A percentile compares a stretch with the other conserved stretches of the same genome.
Conservation (phyloP, 2,113 vertebrate species). For the Turnix velox region DNA sequence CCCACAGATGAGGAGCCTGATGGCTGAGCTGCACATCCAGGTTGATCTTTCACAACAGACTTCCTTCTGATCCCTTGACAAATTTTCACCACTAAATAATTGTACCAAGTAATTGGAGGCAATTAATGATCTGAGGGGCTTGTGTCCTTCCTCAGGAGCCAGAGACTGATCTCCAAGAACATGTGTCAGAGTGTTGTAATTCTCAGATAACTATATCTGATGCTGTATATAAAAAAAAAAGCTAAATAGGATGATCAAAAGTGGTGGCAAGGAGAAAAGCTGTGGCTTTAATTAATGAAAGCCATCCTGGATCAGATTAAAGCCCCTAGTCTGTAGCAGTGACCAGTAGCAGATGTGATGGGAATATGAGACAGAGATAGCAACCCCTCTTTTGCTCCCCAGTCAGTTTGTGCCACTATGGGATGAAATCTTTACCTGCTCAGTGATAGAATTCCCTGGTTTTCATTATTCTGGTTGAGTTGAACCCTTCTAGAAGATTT, state of each 20-base stretch:
- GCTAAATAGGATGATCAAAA: not conserved
- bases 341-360: conserved; percentile 29
- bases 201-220: not conserved
- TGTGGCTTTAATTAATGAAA: conserved; percentile 8
- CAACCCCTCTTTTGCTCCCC: not conserved
- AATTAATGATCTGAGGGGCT: not conserved
- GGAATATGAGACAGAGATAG: not conserved
- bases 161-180: not conserved
- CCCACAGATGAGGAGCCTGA: too few species aligned
- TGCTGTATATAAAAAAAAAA: not conserved
- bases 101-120: not conserved
- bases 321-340: not conserved
- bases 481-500: too few species aligned
- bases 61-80: not conserved
- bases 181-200: not conserved
- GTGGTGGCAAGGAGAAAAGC: not conserved
- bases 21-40: too few species aligned
- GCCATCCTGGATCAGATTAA: conserved; percentile 21
- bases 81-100: not conserved
- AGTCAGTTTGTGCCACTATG: not conserved
- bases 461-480: not conserved
- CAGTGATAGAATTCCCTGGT: not conserved
- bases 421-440: not conserved
- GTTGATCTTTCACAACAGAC: not conserved
- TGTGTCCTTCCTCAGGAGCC: not conserved